A percentile compares a stretch with the other conserved stretches of the same genome.
These are phyloP conservation scores for Tragelaphus scriptus DNA, from an alignment of 2,113 vertebrate genomes.

Conservation along the genomic window DNA sequence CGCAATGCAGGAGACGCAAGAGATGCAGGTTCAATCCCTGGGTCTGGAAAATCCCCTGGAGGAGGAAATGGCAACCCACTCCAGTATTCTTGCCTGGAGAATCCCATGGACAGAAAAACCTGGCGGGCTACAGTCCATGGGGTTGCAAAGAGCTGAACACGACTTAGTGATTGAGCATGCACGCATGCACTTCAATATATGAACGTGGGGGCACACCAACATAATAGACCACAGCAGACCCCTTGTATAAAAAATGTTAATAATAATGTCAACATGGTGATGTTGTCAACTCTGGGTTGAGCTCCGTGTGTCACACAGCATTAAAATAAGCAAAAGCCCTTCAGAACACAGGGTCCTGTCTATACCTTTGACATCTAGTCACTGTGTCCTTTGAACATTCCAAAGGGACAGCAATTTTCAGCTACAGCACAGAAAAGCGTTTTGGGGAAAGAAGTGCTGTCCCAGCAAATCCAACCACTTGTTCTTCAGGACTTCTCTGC, in stretches of 20 bases:
- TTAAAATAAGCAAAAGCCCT: background rate
- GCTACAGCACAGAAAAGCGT: background rate
- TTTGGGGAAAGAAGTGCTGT: background rate
- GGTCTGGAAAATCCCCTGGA: background rate
- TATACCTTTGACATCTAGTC: background rate
- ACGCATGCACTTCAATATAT: background rate
- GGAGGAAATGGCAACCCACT: background rate
- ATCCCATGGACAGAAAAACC: background rate
- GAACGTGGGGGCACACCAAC: background rate
- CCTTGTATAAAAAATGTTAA: background rate
- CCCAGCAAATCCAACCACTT: background rate
- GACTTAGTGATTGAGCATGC: background rate
- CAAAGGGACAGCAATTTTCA: background rate
- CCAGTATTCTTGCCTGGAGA: background rate
- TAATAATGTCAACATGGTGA: background rate
- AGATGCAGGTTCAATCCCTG: background rate
- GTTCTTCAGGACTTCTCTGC: background rate
- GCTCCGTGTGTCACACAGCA: background rate
- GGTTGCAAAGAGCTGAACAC: background rate
- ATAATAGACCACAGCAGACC: background rate
- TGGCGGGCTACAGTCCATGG: background rate
- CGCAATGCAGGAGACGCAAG: background rate
- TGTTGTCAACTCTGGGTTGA: background rate
- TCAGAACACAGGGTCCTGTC: background rate
- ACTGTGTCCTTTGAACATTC: background rate